Evolutionary conservation across 2,797 vertebrate genomes (phyloP).

Genomic region (Heliangelus exortis): DNA sequence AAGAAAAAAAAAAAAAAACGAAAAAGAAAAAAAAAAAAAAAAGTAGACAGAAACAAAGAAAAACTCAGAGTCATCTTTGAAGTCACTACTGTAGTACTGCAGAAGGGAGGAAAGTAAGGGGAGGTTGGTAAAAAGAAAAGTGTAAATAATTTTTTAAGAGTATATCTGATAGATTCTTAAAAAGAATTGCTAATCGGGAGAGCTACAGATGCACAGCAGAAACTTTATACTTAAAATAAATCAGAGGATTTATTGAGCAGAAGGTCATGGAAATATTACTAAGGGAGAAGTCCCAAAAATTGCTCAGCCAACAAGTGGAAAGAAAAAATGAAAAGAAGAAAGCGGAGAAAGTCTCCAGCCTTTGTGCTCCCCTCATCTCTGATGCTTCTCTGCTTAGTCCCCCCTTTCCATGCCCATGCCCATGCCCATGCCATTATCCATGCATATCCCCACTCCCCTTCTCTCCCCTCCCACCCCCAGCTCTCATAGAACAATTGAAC

Average conservation of each 20-base stretch:
- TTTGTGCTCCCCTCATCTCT: neutral
- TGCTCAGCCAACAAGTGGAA: neutral
- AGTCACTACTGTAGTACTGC: no score
- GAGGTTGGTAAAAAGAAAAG: neutral
- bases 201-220: neutral
- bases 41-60: neutral
- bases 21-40: neutral
- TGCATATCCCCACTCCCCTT: no score
- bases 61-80: neutral
- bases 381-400: neutral
- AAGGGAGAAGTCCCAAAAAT: neutral
- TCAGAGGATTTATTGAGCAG: neutral
- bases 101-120: neutral
- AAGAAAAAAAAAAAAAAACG: neutral
- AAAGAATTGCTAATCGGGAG: neutral
- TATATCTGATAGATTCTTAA: neutral
- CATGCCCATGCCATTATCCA: no score
- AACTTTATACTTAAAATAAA: neutral
- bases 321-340: neutral
- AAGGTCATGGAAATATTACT: neutral
- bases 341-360: neutral
- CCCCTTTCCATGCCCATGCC: neutral
- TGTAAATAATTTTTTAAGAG: neutral
- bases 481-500: neutral
- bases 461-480: no score